A percentile compares a stretch with the other conserved stretches of the same genome.
These are phyloP conservation scores for Phasia obesa DNA, from an alignment of 2,888 invertebrate genomes.

Conservation along the genomic window DNA sequence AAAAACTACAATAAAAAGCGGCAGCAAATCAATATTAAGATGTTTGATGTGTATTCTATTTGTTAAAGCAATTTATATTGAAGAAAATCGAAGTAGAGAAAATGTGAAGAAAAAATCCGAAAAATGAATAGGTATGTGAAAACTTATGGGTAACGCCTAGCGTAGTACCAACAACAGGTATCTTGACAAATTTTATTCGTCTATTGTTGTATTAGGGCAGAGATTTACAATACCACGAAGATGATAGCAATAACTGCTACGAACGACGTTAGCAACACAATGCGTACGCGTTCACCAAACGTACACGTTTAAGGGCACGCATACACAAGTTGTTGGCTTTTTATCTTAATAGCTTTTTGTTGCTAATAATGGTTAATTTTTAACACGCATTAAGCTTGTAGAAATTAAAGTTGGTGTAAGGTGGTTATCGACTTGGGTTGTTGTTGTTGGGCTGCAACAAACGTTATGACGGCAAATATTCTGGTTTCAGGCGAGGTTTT, in stretches of 20 bases:
- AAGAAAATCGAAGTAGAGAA: conserved; percentile 26
- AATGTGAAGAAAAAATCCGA: conserved; percentile 29
- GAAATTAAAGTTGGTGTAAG: too few relatives aligned
- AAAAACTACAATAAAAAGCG: background rate
- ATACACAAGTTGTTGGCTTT: too few relatives aligned
- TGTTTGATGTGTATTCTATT: background rate
- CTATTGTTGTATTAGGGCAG: conserved; percentile 51
- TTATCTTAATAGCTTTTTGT: too few relatives aligned
- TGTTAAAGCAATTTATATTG: background rate
- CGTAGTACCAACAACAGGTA: conserved; percentile 66
- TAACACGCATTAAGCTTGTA: too few relatives aligned
- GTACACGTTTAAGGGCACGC: conserved; percentile 5
- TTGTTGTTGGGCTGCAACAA: too few relatives aligned
- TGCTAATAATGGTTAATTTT: too few relatives aligned
- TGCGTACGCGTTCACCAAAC: conserved; percentile 23
- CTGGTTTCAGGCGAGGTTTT: too few relatives aligned
- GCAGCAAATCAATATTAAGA: conserved; percentile 22
- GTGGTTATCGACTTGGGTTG: too few relatives aligned
- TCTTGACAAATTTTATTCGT: conserved; percentile 55
- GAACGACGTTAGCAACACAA: conserved; percentile 44
- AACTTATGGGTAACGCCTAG: conserved; percentile 68
- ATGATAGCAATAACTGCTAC: conserved; percentile 5
- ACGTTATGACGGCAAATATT: too few relatives aligned
- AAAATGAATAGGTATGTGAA: conserved; percentile 37
- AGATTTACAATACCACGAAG: conserved; percentile 43